Evolutionary conservation across 2,797 vertebrate species (phyloP).

Genomic region (Lateolabrax maculatus): DNA sequence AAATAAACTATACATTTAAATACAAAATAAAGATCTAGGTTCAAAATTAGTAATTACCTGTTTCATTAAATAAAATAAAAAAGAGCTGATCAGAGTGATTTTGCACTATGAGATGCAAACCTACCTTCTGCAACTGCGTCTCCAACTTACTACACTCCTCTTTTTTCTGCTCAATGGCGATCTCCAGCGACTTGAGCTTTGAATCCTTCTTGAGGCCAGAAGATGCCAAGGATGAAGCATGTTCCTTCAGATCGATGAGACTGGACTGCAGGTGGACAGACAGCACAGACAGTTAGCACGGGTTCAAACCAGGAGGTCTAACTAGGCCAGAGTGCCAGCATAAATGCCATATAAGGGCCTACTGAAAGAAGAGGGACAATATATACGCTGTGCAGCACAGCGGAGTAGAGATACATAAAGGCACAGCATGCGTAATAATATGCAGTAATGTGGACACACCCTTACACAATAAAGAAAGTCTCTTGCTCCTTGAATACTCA

Average conservation of each 20-base stretch:
- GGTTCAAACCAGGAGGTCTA: conserved; percentile 33
- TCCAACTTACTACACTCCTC: conserved; percentile 99
- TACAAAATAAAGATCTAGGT: not conserved
- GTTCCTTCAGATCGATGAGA: conserved; percentile 99
- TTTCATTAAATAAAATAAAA: conserved; percentile 19
- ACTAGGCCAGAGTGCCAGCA: conserved; percentile 19
- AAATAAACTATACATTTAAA: not conserved
- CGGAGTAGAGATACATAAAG: conserved; percentile 29
- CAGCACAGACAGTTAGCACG: conserved; percentile 56
- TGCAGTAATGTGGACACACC: conserved; percentile 11
- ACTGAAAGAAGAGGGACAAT: not conserved
- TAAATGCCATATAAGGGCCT: conserved; percentile 15
- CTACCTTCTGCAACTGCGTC: conserved; percentile 99
- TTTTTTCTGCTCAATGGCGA: conserved; percentile 99
- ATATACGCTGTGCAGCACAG: conserved; percentile 1
- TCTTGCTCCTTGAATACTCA: conserved; percentile 21
- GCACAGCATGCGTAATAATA: conserved; percentile 1
- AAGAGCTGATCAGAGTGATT: too few relatives aligned
- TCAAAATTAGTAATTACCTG: not conserved
- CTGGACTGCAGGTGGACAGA: conserved; percentile 89
- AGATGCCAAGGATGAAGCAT: conserved; percentile 97
- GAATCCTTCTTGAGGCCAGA: conserved; percentile 98
- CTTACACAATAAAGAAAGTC: conserved; percentile 8
- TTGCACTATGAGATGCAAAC: conserved; percentile 48
- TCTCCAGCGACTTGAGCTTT: conserved; percentile 98